Percentiles rank a stretch among this genome's conserved stretches.
phyloP scores from a whole-genome alignment of 2,888 invertebrate genomes.

The Lochmaea capreae region DNA sequence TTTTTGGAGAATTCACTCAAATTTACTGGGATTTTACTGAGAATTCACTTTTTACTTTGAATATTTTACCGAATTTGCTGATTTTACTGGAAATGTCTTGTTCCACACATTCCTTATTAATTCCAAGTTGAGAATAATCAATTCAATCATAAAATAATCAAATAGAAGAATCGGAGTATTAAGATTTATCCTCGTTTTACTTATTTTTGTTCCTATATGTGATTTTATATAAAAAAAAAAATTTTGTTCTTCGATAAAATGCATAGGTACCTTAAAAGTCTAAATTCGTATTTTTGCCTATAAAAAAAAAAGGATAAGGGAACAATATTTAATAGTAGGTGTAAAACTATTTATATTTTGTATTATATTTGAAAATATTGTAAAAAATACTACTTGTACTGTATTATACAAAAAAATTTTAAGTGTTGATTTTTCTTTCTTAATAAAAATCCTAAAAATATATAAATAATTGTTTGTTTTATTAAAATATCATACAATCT shows the following conservation, averaged over 20 bases:
- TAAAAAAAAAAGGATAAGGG: constrained; percentile 40
- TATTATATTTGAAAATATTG: constrained; percentile 52
- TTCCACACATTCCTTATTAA: no score
- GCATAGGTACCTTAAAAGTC: background rate
- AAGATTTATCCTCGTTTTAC: background rate
- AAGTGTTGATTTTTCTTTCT: constrained; percentile 50
- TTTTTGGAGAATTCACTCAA: no score
- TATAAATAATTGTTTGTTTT: constrained; percentile 28
- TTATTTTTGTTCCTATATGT: constrained; percentile 34
- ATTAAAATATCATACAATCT: constrained; percentile 7
- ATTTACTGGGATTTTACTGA: no score
- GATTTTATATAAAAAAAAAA: constrained; percentile 25
- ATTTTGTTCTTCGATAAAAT: constrained; percentile 34
- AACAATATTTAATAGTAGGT: constrained; percentile 49
- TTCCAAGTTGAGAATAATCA: no score
- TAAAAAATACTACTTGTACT: constrained; percentile 36
- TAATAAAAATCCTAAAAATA: constrained; percentile 33
- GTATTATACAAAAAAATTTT: constrained; percentile 47
- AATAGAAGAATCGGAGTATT: background rate
- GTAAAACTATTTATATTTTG: constrained; percentile 51
- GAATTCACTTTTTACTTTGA: no score
- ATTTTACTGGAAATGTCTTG: no score
- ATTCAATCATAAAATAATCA: no score
- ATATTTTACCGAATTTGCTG: no score
- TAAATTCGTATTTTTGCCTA: constrained; percentile 46